These are phyloP conservation scores for Thunnus albacares DNA, from an alignment of 2,797 vertebrate genomes.

Conservation along the genomic window DNA sequence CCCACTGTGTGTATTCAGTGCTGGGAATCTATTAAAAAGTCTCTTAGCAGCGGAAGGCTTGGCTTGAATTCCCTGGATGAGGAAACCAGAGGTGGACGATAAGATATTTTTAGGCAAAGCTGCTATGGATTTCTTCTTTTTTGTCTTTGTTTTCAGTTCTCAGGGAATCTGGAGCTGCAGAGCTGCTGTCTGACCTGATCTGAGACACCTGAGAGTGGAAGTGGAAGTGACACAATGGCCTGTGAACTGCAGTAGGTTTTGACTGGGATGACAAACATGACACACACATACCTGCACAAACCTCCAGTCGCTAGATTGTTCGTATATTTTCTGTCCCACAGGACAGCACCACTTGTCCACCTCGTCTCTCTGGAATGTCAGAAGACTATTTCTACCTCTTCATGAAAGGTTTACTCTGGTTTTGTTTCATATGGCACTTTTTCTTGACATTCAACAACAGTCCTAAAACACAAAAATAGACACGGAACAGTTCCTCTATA, in stretches of 20 bases:
- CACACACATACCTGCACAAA: neutral
- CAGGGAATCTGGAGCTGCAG: neutral
- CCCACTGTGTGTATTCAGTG: neutral
- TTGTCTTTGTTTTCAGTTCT: neutral
- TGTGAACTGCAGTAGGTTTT: neutral
- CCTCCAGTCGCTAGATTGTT: constrained; percentile 27
- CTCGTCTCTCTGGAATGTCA: neutral
- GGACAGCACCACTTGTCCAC: constrained; percentile 3
- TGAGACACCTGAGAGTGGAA: neutral
- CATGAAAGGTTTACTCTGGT: neutral
- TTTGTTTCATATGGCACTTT: neutral
- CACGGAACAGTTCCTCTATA: too few relatives aligned
- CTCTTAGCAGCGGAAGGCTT: neutral
- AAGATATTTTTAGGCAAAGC: constrained; percentile 15
- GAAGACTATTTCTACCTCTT: neutral
- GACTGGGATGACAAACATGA: neutral
- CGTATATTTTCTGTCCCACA: neutral
- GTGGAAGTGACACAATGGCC: constrained; percentile 10
- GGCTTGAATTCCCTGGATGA: constrained; percentile 17
- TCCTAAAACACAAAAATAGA: neutral
- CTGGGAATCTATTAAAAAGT: constrained; percentile 3
- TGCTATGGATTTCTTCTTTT: neutral
- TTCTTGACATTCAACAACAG: neutral
- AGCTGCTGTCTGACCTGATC: constrained; percentile 9
- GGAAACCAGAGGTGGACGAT: constrained; percentile 5